A percentile compares a stretch with the other conserved stretches of the same genome.
phyloP scores from a whole-genome alignment of 2,797 vertebrate species.

The Centropyge bicolor region DNA sequence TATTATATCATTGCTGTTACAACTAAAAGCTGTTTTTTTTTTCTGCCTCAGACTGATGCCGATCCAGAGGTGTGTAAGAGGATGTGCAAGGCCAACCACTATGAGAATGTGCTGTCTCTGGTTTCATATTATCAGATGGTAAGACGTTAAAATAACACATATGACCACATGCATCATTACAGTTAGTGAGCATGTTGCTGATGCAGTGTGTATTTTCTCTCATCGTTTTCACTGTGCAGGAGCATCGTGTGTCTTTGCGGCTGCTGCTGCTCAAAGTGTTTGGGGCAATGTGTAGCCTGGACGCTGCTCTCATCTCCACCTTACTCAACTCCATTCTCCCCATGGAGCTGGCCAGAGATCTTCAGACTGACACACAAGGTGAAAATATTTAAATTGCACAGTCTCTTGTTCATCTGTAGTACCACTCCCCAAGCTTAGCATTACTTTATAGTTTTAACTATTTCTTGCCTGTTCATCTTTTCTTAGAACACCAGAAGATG shows the following conservation, averaged over 20 bases:
- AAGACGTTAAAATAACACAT: constrained; percentile 61
- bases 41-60: constrained; percentile 91
- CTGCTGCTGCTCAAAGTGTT: constrained; percentile 97
- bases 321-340: constrained; percentile 96
- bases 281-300: constrained; percentile 96
- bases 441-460: background rate
- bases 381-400: constrained; percentile 28
- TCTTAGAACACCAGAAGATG: constrained; percentile 96
- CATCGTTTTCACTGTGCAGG: constrained; percentile 80
- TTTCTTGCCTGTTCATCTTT: constrained; percentile 23
- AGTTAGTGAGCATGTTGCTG: background rate
- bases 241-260: constrained; percentile 91
- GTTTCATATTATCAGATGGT: constrained; percentile 99
- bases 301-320: constrained; percentile 92
- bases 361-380: constrained; percentile 96
- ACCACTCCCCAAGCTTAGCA: background rate
- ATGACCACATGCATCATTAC: background rate
- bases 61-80: constrained; percentile 98
- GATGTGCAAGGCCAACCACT: constrained; percentile 94
- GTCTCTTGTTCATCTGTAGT: background rate
- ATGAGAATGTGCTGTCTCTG: constrained; percentile 92
- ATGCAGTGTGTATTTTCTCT: background rate
- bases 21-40: background rate
- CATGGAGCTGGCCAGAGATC: constrained; percentile 97
- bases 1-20: background rate